These are phyloP conservation scores for Megaustenia siamemsis DNA, from an alignment of 2,888 invertebrate genomes.

Conservation along the genomic window DNA sequence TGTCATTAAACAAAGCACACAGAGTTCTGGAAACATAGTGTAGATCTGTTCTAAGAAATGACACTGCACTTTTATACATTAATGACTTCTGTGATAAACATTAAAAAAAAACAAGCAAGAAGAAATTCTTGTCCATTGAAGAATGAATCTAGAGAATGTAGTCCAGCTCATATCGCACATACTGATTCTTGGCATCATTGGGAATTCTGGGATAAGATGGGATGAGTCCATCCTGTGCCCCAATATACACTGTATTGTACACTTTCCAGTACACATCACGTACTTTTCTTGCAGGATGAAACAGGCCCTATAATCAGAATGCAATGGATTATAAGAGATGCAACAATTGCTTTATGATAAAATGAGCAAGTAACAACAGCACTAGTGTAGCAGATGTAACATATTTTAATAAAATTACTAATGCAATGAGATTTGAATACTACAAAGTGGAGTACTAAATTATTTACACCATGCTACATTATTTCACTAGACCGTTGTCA, in stretches of 20 bases:
- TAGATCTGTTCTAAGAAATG: neutral
- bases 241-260: constrained; percentile 99
- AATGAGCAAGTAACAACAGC: too few species aligned
- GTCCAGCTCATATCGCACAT: constrained; percentile 79
- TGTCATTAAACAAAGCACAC: too few species aligned
- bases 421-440: too few species aligned
- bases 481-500: too few species aligned
- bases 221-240: constrained; percentile 98
- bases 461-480: too few species aligned
- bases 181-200: constrained; percentile 87
- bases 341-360: too few species aligned
- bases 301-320: constrained; percentile 88
- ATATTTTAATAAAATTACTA: too few species aligned
- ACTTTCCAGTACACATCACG: constrained; percentile 99
- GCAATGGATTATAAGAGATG: neutral
- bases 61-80: neutral
- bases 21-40: too few species aligned
- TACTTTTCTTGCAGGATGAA: constrained; percentile 99
- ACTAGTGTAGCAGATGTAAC: too few species aligned
- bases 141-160: constrained; percentile 75
- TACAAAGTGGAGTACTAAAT: too few species aligned
- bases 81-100: neutral
- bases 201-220: constrained; percentile 98
- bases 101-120: neutral
- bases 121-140: neutral